phyloP scores from a whole-genome alignment of 2,113 vertebrate genomes.

The Gymnorhina tibicen region DNA sequence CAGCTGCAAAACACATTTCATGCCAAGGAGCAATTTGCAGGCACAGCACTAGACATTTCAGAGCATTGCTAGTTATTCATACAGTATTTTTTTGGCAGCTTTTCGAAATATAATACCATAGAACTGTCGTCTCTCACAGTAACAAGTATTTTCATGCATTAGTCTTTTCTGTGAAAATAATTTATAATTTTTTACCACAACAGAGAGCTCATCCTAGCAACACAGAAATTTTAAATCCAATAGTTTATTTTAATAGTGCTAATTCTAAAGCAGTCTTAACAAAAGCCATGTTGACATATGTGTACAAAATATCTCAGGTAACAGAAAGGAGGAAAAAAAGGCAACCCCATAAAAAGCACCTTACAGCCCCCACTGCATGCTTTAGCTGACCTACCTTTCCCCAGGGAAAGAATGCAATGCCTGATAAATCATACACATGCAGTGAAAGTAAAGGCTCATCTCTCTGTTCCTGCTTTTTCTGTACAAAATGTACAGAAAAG shows the following conservation, averaged over 20 bases:
- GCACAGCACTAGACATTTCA: constrained; percentile 52
- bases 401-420: background rate
- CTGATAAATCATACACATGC: background rate
- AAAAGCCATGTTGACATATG: background rate
- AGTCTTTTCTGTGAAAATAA: constrained; percentile 43
- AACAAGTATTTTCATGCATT: constrained; percentile 56
- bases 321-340: background rate
- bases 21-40: constrained; percentile 62
- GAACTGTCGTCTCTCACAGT: constrained; percentile 35
- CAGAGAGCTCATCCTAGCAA: constrained; percentile 11
- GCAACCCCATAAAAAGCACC: background rate
- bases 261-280: background rate
- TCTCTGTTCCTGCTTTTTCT: background rate
- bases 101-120: constrained; percentile 30
- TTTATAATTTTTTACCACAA: constrained; percentile 38
- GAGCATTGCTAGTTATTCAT: constrained; percentile 51
- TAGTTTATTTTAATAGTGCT: background rate
- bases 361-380: background rate
- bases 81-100: constrained; percentile 45
- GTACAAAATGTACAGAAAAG: background rate
- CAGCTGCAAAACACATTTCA: constrained; percentile 62
- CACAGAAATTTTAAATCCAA: background rate
- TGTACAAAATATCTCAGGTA: background rate
- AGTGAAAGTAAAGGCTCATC: background rate
- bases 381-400: constrained; percentile 21